Percentiles rank a stretch among this genome's conserved stretches.
Conservation (phyloP, 2,888 invertebrate species). For the Cylloceria caligata region DNA sequence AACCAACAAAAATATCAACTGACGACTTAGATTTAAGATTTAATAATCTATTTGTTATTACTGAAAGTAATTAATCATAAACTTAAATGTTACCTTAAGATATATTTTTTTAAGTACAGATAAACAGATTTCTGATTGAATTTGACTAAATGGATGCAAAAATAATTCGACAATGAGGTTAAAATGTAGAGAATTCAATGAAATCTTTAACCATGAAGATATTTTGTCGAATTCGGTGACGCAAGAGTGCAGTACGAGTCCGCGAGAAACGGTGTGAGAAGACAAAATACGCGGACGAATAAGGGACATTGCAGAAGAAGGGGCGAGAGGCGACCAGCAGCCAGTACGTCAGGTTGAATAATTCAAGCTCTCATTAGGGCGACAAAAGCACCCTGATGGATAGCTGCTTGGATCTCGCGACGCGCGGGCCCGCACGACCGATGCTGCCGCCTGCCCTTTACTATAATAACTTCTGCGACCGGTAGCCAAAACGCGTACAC, state of each 20-base stretch:
- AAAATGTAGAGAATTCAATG: background rate
- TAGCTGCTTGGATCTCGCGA: slow-evolving; percentile 79
- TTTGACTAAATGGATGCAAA: background rate
- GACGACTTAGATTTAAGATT: too few relatives aligned
- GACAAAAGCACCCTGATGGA: slow-evolving; percentile 85
- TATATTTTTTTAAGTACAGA: background rate
- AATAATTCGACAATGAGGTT: background rate
- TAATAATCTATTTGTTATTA: too few relatives aligned
- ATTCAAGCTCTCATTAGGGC: slow-evolving; percentile 85
- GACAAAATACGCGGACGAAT: background rate
- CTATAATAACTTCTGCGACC: slow-evolving; percentile 61
- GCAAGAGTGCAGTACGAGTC: background rate
- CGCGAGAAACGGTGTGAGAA: too few relatives aligned
- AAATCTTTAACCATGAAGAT: slow-evolving; percentile 1
- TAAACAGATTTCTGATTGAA: background rate
- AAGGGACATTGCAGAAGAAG: slow-evolving; percentile 14
- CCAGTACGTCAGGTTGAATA: slow-evolving; percentile 81
- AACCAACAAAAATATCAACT: too few relatives aligned
- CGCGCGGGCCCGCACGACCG: slow-evolving; percentile 43
- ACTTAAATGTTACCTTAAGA: too few relatives aligned
- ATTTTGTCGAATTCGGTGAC: background rate
- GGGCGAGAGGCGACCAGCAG: slow-evolving; percentile 67
- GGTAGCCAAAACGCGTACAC: slow-evolving; percentile 50
- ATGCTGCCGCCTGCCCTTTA: slow-evolving; percentile 58
- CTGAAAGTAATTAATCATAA: too few relatives aligned